Percentiles rank a stretch among this genome's conserved stretches.
phyloP scores from a whole-genome alignment of 2,888 invertebrate species.

The Pandemis cinnamomeana region DNA sequence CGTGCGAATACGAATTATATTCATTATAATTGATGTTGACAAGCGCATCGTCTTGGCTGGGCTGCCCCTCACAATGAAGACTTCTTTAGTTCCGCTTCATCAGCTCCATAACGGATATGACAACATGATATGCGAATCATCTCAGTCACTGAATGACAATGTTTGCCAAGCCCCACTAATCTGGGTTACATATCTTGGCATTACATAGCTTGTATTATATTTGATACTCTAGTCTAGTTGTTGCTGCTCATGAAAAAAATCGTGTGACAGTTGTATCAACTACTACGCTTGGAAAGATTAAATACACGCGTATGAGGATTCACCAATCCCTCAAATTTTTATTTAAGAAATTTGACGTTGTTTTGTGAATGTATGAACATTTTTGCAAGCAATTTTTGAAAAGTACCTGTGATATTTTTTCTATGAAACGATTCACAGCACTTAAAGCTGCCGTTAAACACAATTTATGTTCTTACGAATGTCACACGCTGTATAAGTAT shows the following conservation, averaged over 20 bases:
- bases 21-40: constrained; percentile 22
- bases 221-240: not conserved
- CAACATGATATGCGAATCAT: constrained; percentile 50
- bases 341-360: too few relatives aligned
- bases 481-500: too few relatives aligned
- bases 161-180: constrained; percentile 31
- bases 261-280: not conserved
- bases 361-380: too few relatives aligned
- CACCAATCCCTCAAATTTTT: too few relatives aligned
- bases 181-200: constrained; percentile 18
- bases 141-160: constrained; percentile 37
- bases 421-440: too few relatives aligned
- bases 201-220: not conserved
- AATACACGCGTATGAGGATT: too few relatives aligned
- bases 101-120: constrained; percentile 61
- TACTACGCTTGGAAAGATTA: not conserved
- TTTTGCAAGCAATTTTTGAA: too few relatives aligned
- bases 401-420: too few relatives aligned
- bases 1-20: not conserved
- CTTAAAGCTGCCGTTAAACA: too few relatives aligned
- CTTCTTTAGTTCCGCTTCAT: constrained; percentile 57
- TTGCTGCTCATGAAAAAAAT: not conserved
- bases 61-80: constrained; percentile 47
- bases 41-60: constrained; percentile 34
- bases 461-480: too few relatives aligned